These are phyloP conservation scores for Polydrusus tereticollis DNA, from an alignment of 2,888 invertebrate genomes.

Conservation along the genomic window DNA sequence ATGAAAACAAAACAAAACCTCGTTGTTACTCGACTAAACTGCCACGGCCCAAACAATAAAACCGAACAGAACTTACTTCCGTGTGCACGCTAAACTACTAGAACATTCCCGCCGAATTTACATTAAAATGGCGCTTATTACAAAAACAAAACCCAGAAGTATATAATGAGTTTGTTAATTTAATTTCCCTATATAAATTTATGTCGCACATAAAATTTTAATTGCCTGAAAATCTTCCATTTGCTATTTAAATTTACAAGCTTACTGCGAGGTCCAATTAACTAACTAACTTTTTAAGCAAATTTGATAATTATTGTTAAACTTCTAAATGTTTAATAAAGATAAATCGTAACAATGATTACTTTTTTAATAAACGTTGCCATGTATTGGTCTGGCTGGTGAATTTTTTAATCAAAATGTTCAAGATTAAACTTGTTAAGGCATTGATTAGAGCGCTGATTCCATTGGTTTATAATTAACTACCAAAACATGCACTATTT, in stretches of 20 bases:
- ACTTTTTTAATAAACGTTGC: too few relatives aligned
- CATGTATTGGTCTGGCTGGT: too few relatives aligned
- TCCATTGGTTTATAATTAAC: too few relatives aligned
- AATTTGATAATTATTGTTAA: slow-evolving; percentile 1
- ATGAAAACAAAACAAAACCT: slow-evolving; percentile 12
- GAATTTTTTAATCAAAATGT: too few relatives aligned
- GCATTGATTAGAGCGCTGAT: too few relatives aligned
- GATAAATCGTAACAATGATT: too few relatives aligned
- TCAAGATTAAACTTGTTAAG: too few relatives aligned
- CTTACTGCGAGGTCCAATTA: slow-evolving; percentile 16
- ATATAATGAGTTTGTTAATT: slow-evolving; percentile 41
- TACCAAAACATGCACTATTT: too few relatives aligned
- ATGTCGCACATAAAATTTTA: slow-evolving; percentile 29
- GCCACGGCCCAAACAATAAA: slow-evolving; percentile 24
- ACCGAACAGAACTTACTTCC: slow-evolving; percentile 25
- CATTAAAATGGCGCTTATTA: slow-evolving; percentile 23
- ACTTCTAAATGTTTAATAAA: too few relatives aligned
- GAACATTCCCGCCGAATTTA: slow-evolving; percentile 18
- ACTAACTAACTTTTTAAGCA: slow-evolving; percentile 15
- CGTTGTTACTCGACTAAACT: neutral
- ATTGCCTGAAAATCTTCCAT: slow-evolving; percentile 16
- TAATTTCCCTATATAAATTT: slow-evolving; percentile 36
- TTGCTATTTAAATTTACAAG: slow-evolving; percentile 21
- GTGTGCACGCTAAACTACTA: slow-evolving; percentile 17
- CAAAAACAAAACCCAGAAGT: slow-evolving; percentile 29